Base-by-base conservation (phyloP, 2,797 vertebrate species). In the Leuciscus waleckii region DNA sequence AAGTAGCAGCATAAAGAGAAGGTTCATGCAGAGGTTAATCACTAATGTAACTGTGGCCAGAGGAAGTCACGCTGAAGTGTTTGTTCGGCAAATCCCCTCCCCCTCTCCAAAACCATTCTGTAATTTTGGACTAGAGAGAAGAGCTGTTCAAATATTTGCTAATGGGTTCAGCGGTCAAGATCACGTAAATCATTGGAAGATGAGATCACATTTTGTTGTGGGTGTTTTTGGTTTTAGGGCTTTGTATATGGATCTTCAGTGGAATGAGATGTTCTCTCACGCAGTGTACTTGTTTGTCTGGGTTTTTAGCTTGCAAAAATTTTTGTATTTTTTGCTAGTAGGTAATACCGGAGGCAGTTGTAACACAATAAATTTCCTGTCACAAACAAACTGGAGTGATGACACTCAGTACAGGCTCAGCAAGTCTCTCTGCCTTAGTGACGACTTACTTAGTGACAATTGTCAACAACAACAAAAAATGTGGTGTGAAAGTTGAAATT, bases 1-100 rank as follows among this genome's bases (percentile, higher is more conserved):
- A 83, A 85, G 85, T 73, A 56, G 79, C 86, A 76, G 75, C 79
- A 79, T 68, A 68, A 70, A 46, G 82, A 69, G 51, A 74, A 81
- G 86, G 85, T 87, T 91, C 86, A 89, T 54, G 43, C 32, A 51
- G 29, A 76, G 84, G 89, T 91, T 90, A 90, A 91, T 89, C 81
- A 70, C 86, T 89, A 91, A 91, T 87, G 87, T 87, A 85, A 79
- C 75, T 81, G 83, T 87, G 84, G 86, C 87, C 84, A 87, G 78
- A 80, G 83, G 87, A 89, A 89, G 86, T 85, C 85, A 88, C 74
- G 32, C 75, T 88, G 88, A 87, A 90, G 87, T 89, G 88, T 86
- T 87, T 89, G 78, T 89, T 85, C 73, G 23, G 65, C 54, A 61
- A 87, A 86, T 86, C 85, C 83, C 83, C 78, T 46, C 75, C 80